Evolutionary conservation across 1,140 invertebrate species (phyloP).

Genomic region (Cydia strobilella): DNA sequence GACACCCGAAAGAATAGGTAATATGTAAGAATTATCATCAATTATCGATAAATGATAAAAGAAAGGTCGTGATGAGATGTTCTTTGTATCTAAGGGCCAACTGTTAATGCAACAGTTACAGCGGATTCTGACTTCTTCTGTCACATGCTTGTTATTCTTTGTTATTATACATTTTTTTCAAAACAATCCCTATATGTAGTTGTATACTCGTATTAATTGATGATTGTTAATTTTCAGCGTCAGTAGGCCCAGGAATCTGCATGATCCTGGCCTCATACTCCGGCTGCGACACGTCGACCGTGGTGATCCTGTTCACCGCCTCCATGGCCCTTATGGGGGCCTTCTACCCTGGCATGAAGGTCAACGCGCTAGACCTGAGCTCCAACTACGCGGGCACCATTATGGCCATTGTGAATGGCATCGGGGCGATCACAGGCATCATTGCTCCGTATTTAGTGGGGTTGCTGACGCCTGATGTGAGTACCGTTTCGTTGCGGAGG

Average conservation of each 20-base stretch:
- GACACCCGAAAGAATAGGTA: too few relatives aligned
- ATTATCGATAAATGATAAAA: too few relatives aligned
- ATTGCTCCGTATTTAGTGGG: slow-evolving; percentile 89
- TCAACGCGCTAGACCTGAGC: slow-evolving; percentile 89
- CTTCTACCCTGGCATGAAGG: slow-evolving; percentile 84
- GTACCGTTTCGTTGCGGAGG: slow-evolving; percentile 42
- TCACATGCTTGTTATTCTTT: neutral
- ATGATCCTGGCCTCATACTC: slow-evolving; percentile 83
- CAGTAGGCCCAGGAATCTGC: slow-evolving; percentile 81
- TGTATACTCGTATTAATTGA: slow-evolving; percentile 30
- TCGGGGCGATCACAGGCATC: slow-evolving; percentile 88
- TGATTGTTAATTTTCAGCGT: slow-evolving; percentile 60
- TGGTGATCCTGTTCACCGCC: slow-evolving; percentile 85
- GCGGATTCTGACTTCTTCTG: too few relatives aligned
- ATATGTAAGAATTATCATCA: too few relatives aligned
- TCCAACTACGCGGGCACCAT: slow-evolving; percentile 89
- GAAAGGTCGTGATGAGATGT: too few relatives aligned
- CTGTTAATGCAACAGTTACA: too few relatives aligned
- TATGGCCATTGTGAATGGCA: slow-evolving; percentile 90
- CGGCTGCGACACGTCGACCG: slow-evolving; percentile 81
- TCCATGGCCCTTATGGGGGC: slow-evolving; percentile 87
- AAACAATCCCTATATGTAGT: slow-evolving; percentile 15
- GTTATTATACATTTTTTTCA: neutral
- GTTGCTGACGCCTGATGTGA: slow-evolving; percentile 86
- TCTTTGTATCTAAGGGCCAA: too few relatives aligned